Evolutionary conservation across 2,797 vertebrate genomes (phyloP).

Genomic region (Amblyraja radiata): DNA sequence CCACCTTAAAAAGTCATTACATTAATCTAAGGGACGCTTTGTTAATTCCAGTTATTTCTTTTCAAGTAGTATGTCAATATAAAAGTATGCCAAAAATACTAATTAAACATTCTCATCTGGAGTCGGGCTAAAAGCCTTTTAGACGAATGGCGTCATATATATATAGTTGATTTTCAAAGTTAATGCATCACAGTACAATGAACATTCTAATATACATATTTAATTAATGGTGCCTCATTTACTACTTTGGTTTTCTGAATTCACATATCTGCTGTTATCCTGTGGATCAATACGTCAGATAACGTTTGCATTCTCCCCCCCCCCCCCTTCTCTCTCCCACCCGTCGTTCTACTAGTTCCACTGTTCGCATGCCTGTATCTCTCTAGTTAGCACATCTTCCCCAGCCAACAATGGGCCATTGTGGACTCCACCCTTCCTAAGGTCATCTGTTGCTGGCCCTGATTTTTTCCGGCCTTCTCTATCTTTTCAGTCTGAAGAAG

Average conservation of each 20-base stretch:
- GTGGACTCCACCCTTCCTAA: no score
- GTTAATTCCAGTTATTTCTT: constrained; percentile 1
- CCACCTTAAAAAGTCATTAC: not conserved
- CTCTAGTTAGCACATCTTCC: no score
- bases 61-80: constrained; percentile 2
- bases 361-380: no score
- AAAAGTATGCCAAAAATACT: not conserved
- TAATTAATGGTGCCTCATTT: not conserved
- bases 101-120: constrained; percentile 1
- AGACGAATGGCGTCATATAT: not conserved
- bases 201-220: not conserved
- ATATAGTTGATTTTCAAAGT: not conserved
- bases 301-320: no score
- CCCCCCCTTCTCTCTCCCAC: no score
- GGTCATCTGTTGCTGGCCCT: no score
- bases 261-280: not conserved
- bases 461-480: no score
- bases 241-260: not conserved
- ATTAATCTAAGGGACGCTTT: not conserved
- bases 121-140: not conserved
- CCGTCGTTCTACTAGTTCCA: no score
- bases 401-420: no score
- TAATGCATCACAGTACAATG: not conserved
- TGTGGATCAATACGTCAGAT: no score
- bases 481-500: no score